Evolutionary conservation across 2,888 invertebrate genomes (phyloP).

Genomic region (Agriopis aurantiaria): DNA sequence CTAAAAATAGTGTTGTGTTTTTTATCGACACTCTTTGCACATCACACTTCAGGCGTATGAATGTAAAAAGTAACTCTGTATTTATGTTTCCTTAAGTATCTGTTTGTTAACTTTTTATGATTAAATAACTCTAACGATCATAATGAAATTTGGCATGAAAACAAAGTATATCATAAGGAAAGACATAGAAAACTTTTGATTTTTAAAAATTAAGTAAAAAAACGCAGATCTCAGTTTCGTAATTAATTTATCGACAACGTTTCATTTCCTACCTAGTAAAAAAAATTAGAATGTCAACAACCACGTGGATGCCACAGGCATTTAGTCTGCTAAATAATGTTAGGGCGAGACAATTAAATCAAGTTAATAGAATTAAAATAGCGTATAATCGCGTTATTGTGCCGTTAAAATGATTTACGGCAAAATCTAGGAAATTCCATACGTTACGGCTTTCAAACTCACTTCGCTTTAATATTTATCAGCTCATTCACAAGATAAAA

Average conservation of each 20-base stretch:
- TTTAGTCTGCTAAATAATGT: slow-evolving; percentile 14
- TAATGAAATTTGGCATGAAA: neutral
- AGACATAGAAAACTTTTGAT: too few relatives aligned
- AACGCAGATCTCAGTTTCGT: neutral
- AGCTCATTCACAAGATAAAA: slow-evolving; percentile 41
- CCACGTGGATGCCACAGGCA: neutral
- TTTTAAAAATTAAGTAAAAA: neutral
- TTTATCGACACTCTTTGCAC: slow-evolving; percentile 1
- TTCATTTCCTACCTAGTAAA: neutral
- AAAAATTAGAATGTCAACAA: neutral
- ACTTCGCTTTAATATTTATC: slow-evolving; percentile 41
- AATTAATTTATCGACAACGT: neutral
- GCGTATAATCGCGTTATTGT: slow-evolving; percentile 21
- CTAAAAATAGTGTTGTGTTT: slow-evolving; percentile 14
- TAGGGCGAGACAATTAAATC: slow-evolving; percentile 23
- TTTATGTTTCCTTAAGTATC: neutral
- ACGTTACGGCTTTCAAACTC: slow-evolving; percentile 22
- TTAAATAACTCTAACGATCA: neutral
- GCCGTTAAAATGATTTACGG: slow-evolving; percentile 31
- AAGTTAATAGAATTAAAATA: slow-evolving; percentile 26
- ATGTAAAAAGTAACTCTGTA: neutral
- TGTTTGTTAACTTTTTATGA: neutral
- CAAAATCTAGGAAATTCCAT: slow-evolving; percentile 26
- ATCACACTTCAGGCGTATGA: neutral
- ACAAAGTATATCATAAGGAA: neutral